Conservation (phyloP, 64 coral and sea anemone species). For the Porites australiensis region DNA sequence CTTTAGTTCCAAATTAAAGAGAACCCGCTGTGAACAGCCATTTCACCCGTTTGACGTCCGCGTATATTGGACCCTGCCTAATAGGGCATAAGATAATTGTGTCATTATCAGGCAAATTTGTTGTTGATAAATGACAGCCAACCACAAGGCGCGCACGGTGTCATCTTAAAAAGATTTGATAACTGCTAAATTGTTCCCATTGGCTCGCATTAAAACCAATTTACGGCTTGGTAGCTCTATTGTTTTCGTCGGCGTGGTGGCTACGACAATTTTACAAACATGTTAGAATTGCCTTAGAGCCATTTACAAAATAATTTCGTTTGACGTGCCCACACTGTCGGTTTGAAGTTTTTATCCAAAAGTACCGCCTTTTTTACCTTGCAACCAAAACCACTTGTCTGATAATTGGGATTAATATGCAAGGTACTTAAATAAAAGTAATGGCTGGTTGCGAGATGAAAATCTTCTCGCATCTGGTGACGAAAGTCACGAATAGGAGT, state of each 20-base stretch:
- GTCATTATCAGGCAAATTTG: conserved; percentile 99
- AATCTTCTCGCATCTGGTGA: conserved; percentile 69
- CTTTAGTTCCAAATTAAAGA: conserved; percentile 59
- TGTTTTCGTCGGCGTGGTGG: conserved; percentile 98
- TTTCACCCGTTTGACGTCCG: conserved; percentile 91
- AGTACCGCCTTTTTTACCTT: conserved; percentile 68
- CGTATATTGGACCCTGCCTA: conserved; percentile 91
- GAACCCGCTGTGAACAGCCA: conserved; percentile 94
- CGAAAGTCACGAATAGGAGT: conserved; percentile 37
- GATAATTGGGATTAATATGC: conserved; percentile 88
- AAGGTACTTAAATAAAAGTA: conserved; percentile 75
- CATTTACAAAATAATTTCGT: conserved; percentile 69
- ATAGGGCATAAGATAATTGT: conserved; percentile 99
- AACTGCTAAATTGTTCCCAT: conserved; percentile 99
- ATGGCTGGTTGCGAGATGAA: conserved; percentile 38
- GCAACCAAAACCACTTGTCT: conserved; percentile 72
- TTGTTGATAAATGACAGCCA: conserved; percentile 99
- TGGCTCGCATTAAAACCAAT: conserved; percentile 98
- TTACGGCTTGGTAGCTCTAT: conserved; percentile 98
- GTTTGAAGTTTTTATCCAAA: conserved; percentile 67
- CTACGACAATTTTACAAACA: conserved; percentile 91
- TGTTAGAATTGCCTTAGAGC: conserved; percentile 83
- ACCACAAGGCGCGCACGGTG: conserved; percentile 90
- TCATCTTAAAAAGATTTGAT: conserved; percentile 99
- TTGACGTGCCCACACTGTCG: conserved; percentile 39